Base-by-base conservation (phyloP, 2,797 vertebrate genomes). In the Tokudaia tokunoshimensis region DNA sequence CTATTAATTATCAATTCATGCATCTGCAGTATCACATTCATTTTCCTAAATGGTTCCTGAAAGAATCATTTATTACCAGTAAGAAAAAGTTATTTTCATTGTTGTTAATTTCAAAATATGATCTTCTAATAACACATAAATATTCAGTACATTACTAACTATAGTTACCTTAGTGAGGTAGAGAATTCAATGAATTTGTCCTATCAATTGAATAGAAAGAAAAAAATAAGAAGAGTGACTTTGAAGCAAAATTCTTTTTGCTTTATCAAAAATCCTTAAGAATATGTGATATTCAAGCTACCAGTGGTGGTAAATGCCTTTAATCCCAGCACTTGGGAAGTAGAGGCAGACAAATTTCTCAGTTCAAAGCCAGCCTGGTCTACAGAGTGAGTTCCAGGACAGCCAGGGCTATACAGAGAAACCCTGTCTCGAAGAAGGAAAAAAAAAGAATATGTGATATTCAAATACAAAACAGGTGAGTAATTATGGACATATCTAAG, bases 251-350 rank as follows among this genome's bases (percentile, higher is more conserved):
- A 85, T 59, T 1, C 22, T 70, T 34, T 90, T 34, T 20, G 34
- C 1, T 89, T 94, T 95, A 82, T 74, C n/a, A 92, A 67, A 94
- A 94, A 50, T 82, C n/a, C 78, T 82, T 63, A 31, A 90, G 17
- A 34, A 84, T 92, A 61, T 61, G 19, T 44, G 29, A 44, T 24
- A 93, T 34, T 70, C 37, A 85, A 76, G 52, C 11, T 52, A 11
- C 12, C 52, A 52, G 52, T 52, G 52, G 52, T 52, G 52, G 52
- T 11, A 50, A 11, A 52, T 2, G 11, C 52, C 12, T 52, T 52
- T 52, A 52, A 52, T 52, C 52, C 52, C 52, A 52, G 52, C 52
- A 52, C 12, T 12, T 52, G 52, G 52, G 52, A 52, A 11, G 52
- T 12, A 52, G 52, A 52, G 52, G 52, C 3, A 13, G 52, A 1